phyloP scores from a whole-genome alignment of 2,113 vertebrate genomes.

The Dermatemys mawii region DNA sequence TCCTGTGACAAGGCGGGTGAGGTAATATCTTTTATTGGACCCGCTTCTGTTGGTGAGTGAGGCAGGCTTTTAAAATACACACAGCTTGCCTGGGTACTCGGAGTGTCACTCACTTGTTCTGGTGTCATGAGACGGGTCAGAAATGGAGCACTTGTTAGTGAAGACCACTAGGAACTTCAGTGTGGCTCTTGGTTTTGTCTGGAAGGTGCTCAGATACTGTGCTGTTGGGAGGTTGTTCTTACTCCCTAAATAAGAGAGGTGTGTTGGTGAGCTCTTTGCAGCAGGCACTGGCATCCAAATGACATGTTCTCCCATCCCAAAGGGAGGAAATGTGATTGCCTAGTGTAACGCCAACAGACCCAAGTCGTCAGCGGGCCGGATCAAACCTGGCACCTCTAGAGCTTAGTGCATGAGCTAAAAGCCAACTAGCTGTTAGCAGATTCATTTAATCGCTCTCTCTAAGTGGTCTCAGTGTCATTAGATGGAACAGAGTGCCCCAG shows the following conservation, averaged over 20 bases:
- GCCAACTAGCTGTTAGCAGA: no score
- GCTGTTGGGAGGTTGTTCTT: neutral
- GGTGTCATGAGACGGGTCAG: neutral
- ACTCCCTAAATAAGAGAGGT: neutral
- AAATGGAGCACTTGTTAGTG: neutral
- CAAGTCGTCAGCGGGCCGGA: no score
- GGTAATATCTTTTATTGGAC: neutral
- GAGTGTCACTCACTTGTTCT: neutral
- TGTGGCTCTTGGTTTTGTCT: neutral
- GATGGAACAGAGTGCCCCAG: no score
- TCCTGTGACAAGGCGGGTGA: neutral
- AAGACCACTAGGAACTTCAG: neutral
- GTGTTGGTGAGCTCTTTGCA: neutral
- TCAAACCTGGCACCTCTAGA: no score
- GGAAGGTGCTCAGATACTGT: neutral
- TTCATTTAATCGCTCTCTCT: no score
- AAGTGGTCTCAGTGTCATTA: no score
- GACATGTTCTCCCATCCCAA: neutral
- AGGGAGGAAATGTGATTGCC: neutral
- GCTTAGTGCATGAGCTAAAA: no score
- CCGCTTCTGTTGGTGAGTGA: neutral
- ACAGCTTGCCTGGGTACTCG: neutral
- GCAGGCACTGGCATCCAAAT: neutral
- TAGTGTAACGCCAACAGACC: neutral
- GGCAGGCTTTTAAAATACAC: neutral